phyloP scores from a whole-genome alignment of 2,113 vertebrate species.

The Megaleporinus macrocephalus region DNA sequence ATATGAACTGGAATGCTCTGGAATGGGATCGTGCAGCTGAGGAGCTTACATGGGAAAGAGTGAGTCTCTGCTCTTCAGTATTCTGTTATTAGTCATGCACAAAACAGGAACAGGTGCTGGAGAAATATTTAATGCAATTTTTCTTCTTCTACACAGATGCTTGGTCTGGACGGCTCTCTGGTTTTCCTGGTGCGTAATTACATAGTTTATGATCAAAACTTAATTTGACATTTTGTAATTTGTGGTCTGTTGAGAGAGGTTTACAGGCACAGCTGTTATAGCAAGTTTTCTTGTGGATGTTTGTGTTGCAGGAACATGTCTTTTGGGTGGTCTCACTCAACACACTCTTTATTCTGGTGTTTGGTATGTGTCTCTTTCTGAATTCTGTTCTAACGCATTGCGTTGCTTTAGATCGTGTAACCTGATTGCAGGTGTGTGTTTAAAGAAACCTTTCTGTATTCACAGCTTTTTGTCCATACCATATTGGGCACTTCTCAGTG shows the following conservation, averaged over 20 bases:
- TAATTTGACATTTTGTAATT: neutral
- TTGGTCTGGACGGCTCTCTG: slow-evolving; percentile 93
- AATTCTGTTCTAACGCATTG: neutral
- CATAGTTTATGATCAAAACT: neutral
- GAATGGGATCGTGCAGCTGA: slow-evolving; percentile 98
- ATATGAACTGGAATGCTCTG: slow-evolving; percentile 97
- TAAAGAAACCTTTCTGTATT: neutral
- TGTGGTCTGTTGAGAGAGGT: neutral
- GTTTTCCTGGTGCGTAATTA: slow-evolving; percentile 87
- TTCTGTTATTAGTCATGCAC: slow-evolving; percentile 1
- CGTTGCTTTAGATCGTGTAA: neutral
- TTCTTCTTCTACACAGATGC: slow-evolving; percentile 82
- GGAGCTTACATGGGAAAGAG: slow-evolving; percentile 96
- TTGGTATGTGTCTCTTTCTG: slow-evolving; percentile 83
- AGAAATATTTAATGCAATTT: neutral
- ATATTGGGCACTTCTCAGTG: slow-evolving; percentile 96
- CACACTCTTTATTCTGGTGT: slow-evolving; percentile 95
- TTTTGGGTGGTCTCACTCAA: slow-evolving; percentile 99
- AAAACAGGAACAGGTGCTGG: neutral
- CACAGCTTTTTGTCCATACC: slow-evolving; percentile 95
- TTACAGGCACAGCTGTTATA: neutral
- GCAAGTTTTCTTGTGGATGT: slow-evolving; percentile 9
- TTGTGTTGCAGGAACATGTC: slow-evolving; percentile 87
- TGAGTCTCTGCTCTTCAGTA: slow-evolving; percentile 66
- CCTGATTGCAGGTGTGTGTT: neutral